These are phyloP conservation scores for Carassius carassius DNA, from an alignment of 2,113 vertebrate species.

Conservation along the genomic window DNA sequence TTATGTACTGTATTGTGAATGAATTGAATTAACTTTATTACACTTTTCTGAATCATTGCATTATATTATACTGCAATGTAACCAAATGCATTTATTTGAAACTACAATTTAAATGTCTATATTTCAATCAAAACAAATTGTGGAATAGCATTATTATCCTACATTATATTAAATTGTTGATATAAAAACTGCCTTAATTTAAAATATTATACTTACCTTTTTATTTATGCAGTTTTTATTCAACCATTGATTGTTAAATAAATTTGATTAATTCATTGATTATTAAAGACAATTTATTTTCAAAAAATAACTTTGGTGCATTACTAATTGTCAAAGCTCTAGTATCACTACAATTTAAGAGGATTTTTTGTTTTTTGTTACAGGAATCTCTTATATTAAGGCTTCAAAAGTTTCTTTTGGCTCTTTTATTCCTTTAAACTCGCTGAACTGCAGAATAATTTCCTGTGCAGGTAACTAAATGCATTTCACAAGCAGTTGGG, in stretches of 20 bases:
- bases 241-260: background rate
- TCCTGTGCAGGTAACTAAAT: conserved; percentile 32
- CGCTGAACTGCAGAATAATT: conserved; percentile 24
- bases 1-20: too few species aligned
- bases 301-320: background rate
- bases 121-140: background rate
- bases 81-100: background rate
- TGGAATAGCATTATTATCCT: background rate
- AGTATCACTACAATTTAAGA: background rate
- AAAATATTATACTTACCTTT: background rate
- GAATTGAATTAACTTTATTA: too few species aligned
- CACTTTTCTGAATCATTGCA: too few species aligned
- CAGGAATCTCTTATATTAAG: background rate
- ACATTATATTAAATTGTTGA: background rate
- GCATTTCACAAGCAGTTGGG: background rate
- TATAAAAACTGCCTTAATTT: background rate
- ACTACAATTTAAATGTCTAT: background rate
- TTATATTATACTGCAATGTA: background rate
- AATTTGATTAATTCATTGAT: background rate
- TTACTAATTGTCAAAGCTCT: background rate
- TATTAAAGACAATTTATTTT: too few species aligned
- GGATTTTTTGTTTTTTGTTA: too few species aligned
- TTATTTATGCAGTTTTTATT: too few species aligned
- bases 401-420: background rate
- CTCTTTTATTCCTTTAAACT: conserved; percentile 40